A percentile compares a stretch with the other conserved stretches of the same genome.
These are phyloP conservation scores for Epizoanthus stellaris DNA, from an alignment of 92 coral and sea anemone genomes.

Conservation along the genomic window DNA sequence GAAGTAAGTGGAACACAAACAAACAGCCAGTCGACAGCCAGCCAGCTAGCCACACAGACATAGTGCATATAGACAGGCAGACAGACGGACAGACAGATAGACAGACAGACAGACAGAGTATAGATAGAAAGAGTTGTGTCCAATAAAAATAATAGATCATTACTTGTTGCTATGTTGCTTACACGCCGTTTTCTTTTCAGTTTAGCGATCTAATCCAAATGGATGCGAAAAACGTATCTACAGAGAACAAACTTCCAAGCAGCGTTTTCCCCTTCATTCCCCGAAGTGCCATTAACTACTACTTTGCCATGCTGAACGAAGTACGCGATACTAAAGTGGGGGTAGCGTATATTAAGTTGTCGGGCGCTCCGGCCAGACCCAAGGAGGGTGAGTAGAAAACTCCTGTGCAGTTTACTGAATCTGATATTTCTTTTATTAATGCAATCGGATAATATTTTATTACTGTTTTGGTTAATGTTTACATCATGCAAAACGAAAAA, in stretches of 20 bases:
- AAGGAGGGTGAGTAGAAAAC: not conserved
- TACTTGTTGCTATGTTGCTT: not conserved
- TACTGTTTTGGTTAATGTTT: too few relatives aligned
- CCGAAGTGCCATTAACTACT: not conserved
- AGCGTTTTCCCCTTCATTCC: slow-evolving; percentile 25
- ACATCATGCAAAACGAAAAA: too few relatives aligned
- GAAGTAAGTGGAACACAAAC: not conserved
- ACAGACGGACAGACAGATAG: not conserved
- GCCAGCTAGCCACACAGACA: not conserved
- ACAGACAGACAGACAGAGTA: not conserved
- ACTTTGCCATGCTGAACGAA: not conserved
- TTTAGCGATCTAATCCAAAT: not conserved
- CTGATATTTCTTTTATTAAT: not conserved
- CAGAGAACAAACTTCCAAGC: slow-evolving; percentile 23
- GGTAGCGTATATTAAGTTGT: not conserved
- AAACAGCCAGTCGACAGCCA: not conserved
- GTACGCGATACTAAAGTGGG: slow-evolving; percentile 20
- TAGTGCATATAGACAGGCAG: not conserved
- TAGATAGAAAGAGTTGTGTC: not conserved
- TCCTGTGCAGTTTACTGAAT: not conserved
- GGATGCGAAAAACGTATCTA: slow-evolving; percentile 1
- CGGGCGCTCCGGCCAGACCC: slow-evolving; percentile 30
- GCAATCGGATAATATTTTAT: too few relatives aligned
- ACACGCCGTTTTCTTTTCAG: slow-evolving; percentile 4
- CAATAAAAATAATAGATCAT: not conserved